These are phyloP conservation scores for Macrosiphum euphorbiae DNA, from an alignment of 2,888 invertebrate genomes.

Conservation along the genomic window DNA sequence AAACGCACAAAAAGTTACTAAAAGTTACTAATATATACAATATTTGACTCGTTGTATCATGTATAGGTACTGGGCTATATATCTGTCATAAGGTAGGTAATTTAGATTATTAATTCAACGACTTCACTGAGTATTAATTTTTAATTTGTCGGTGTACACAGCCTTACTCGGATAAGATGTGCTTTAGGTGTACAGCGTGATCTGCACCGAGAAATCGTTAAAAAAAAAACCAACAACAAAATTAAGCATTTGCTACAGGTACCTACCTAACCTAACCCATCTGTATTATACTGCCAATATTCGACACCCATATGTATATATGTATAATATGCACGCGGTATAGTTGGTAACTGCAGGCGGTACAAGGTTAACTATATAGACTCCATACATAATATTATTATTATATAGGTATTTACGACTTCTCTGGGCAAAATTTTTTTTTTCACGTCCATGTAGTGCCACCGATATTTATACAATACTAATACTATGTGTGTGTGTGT, in stretches of 20 bases:
- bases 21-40: background rate
- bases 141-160: background rate
- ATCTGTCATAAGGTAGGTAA: background rate
- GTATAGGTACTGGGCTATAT: background rate
- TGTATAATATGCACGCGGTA: background rate
- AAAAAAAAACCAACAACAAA: background rate
- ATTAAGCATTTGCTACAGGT: background rate
- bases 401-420: background rate
- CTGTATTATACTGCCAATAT: background rate
- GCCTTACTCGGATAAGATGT: background rate
- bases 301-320: background rate
- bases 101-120: background rate
- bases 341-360: background rate
- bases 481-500: background rate
- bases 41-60: background rate
- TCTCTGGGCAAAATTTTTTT: background rate
- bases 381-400: background rate
- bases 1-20: background rate
- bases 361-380: slow-evolving; percentile 9
- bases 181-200: background rate
- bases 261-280: no score
- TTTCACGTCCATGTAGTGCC: background rate
- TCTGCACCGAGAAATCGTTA: background rate
- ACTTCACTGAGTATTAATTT: background rate
- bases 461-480: background rate